phyloP scores from a whole-genome alignment of 2,888 invertebrate species.

The Drosophila quasianomalipes region DNA sequence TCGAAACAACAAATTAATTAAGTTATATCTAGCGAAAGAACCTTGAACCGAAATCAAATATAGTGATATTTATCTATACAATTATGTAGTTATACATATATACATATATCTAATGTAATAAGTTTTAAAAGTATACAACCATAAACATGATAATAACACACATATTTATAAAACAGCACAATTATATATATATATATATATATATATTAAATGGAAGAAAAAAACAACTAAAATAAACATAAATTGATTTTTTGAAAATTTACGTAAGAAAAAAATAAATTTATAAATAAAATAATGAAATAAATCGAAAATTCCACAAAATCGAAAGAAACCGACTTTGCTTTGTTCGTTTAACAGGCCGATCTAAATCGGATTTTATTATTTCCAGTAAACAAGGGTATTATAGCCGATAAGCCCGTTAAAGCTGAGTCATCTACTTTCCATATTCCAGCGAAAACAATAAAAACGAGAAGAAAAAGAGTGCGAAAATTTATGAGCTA shows the following conservation, averaged over 20 bases:
- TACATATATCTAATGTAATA: not conserved
- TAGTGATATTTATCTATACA: conserved; percentile 79
- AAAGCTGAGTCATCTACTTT: conserved; percentile 30
- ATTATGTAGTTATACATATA: conserved; percentile 30
- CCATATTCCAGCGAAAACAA: conserved; percentile 52
- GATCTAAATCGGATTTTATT: conserved; percentile 21
- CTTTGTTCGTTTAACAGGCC: not conserved
- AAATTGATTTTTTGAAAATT: conserved; percentile 55
- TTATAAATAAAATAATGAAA: conserved; percentile 31
- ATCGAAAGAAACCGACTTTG: conserved; percentile 23
- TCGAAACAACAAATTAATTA: conserved; percentile 24
- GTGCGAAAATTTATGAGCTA: conserved; percentile 62
- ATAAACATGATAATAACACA: conserved; percentile 23
- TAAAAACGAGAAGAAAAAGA: not conserved
- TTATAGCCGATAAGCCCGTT: conserved; percentile 34
- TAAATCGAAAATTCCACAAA: conserved; percentile 45
- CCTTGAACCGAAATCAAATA: conserved; percentile 78
- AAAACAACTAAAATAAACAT: conserved; percentile 10
- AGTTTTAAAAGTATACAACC: conserved; percentile 40
- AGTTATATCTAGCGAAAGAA: conserved; percentile 51
- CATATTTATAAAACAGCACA: conserved; percentile 54
- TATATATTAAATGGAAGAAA: conserved; percentile 11
- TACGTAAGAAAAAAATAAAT: conserved; percentile 24
- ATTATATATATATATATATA: conserved; percentile 28
- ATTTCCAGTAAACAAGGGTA: conserved; percentile 13